Conservation (phyloP, 2,797 vertebrate genomes). For the Allobates femoralis region DNA sequence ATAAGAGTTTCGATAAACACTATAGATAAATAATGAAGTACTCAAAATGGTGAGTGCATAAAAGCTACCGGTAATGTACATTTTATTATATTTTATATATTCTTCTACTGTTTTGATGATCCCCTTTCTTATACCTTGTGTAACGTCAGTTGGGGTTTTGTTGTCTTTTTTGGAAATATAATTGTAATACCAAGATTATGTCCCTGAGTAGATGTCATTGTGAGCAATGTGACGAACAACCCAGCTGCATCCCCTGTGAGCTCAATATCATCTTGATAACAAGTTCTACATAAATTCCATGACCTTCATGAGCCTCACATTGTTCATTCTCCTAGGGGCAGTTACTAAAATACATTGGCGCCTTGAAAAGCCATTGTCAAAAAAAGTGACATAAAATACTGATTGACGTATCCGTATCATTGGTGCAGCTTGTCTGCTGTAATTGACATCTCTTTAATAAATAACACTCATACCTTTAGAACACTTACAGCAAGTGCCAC, state of each 20-base stretch:
- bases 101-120: too few relatives aligned
- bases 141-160: too few relatives aligned
- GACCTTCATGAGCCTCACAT: slow-evolving; percentile 8
- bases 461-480: too few relatives aligned
- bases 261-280: slow-evolving; percentile 4
- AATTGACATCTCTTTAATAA: background rate
- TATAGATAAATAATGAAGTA: too few relatives aligned
- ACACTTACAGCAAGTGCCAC: too few relatives aligned
- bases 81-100: too few relatives aligned
- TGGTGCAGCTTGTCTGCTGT: background rate
- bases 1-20: too few relatives aligned
- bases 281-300: slow-evolving; percentile 16
- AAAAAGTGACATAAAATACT: slow-evolving; percentile 4
- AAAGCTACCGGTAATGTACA: too few relatives aligned
- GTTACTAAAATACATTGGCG: slow-evolving; percentile 22
- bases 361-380: background rate
- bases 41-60: too few relatives aligned
- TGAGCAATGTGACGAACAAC: background rate
- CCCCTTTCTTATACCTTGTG: too few relatives aligned
- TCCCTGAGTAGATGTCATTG: background rate
- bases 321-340: slow-evolving; percentile 25
- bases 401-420: slow-evolving; percentile 16
- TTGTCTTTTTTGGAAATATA: background rate
- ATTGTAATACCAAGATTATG: background rate
- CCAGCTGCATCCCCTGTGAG: background rate